phyloP scores from a whole-genome alignment of 1,140 invertebrate genomes.

The Aricia agestis region DNA sequence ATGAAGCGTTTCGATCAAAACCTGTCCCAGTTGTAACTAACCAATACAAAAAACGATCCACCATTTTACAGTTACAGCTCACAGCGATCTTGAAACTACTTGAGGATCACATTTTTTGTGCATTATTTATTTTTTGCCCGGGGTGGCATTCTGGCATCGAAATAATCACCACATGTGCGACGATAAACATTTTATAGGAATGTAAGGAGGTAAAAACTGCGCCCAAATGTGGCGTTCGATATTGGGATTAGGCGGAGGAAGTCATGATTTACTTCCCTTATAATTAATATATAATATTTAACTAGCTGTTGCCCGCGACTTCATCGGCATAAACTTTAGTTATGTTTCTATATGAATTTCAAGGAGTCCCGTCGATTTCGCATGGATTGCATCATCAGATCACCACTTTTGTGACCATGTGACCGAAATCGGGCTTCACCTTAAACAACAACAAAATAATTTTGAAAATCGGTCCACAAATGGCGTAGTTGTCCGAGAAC shows the following conservation, averaged over 20 bases:
- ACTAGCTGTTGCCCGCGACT: too few relatives aligned
- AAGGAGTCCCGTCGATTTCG: too few relatives aligned
- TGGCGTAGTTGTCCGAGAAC: too few relatives aligned
- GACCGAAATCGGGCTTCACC: too few relatives aligned
- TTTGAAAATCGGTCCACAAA: too few relatives aligned
- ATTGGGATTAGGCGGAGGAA: background rate
- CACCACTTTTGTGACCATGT: too few relatives aligned
- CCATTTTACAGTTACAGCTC: background rate
- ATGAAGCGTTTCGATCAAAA: background rate
- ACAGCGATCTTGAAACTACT: background rate
- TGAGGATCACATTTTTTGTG: conserved; percentile 1
- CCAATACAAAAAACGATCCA: background rate
- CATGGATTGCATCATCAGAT: too few relatives aligned
- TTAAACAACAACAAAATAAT: too few relatives aligned
- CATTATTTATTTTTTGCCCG: background rate
- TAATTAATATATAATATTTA: background rate
- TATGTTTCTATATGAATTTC: too few relatives aligned
- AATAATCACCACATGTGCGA: background rate
- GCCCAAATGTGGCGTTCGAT: background rate
- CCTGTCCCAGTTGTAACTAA: background rate
- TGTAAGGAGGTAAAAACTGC: background rate
- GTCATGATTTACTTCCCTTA: background rate
- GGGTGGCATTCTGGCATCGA: background rate
- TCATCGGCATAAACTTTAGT: too few relatives aligned
- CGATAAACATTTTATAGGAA: conserved; percentile 3